Evolutionary conservation across 2,888 invertebrate genomes (phyloP), one percentile per base, ranked within the genome.

Genomic region (Drosophila fungiperda): DNA sequence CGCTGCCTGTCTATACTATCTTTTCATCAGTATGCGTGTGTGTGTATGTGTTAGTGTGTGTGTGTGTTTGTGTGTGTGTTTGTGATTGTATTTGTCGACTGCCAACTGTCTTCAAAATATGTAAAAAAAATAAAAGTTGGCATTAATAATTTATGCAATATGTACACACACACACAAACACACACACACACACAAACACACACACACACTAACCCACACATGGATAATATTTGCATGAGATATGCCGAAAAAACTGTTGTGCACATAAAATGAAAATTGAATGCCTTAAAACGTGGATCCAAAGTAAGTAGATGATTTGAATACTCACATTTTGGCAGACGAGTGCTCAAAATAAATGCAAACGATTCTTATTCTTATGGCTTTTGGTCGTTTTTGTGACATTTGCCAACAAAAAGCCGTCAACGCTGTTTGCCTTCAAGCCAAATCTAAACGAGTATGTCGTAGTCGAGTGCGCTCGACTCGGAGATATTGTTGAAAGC

Each of bases 71-170:
- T 48, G 1, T 35, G 40, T 64, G 63, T 70, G 54, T 38, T 50
- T 70, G 61, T 73, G 63, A 64, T 63, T 74, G 58, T 80, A 60
- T 86, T 80, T 86, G 87, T 72, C 76, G 82, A 86, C 82, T 86
- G 84, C 72, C 80, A 83, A 86, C 88, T 86, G 89, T 86, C 86
- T 86, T 88, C 87, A 79, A 88, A 86, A 86, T 86, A 86, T 88
- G 83, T 83, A 83, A 86, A 86, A 83, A 86, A 88, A 87, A 84
- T 87, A 86, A 88, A 85, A 88, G 83, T 86, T 88, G 86, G 86
- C 76, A 86, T 86, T 83, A 78, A 86, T 86, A 86, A 88, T 86
- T 88, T 88, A 86, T 86, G 85, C 85, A 88, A 86, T 85, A 85
- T 85, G 72, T 67, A 62, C 76, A 85, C 80, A 78, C 70, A 74